Evolutionary conservation across 2,113 vertebrate species (phyloP).

Genomic region (Bujurquina vittata): DNA sequence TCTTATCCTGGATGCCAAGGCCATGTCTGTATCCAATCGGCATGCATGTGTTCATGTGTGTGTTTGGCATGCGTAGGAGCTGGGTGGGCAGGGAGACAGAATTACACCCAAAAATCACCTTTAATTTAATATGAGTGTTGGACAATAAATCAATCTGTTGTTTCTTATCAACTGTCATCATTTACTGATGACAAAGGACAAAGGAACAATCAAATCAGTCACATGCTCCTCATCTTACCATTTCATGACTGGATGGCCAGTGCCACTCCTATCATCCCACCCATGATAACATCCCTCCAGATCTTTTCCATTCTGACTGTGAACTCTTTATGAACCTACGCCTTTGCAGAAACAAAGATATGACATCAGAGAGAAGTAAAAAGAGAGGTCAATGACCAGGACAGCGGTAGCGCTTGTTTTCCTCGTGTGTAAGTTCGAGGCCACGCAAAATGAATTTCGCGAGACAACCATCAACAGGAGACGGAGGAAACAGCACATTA

Average conservation of each 20-base stretch:
- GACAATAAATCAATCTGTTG: background rate
- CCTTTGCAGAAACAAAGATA: conserved; percentile 38
- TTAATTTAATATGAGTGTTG: background rate
- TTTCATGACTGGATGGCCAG: conserved; percentile 25
- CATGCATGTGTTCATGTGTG: background rate
- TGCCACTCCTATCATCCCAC: conserved; percentile 47
- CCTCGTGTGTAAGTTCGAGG: conserved; percentile 5
- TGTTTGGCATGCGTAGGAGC: background rate
- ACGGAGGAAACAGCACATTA: background rate
- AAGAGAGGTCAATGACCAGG: conserved; percentile 9
- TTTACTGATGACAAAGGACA: background rate
- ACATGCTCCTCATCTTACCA: conserved; percentile 11
- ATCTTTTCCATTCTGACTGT: conserved; percentile 42
- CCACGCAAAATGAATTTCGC: background rate
- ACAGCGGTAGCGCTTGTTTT: background rate
- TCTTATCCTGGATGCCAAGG: conserved; percentile 42
- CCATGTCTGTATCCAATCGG: conserved; percentile 13
- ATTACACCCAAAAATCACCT: background rate
- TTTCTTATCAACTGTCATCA: background rate
- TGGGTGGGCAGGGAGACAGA: background rate
- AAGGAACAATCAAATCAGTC: conserved; percentile 28
- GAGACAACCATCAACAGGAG: background rate
- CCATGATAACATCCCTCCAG: conserved; percentile 38
- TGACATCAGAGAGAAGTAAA: conserved; percentile 26
- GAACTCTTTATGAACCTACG: conserved; percentile 59